Conservation (phyloP, 2,113 vertebrate genomes). For the Clarias macrocephalus region DNA sequence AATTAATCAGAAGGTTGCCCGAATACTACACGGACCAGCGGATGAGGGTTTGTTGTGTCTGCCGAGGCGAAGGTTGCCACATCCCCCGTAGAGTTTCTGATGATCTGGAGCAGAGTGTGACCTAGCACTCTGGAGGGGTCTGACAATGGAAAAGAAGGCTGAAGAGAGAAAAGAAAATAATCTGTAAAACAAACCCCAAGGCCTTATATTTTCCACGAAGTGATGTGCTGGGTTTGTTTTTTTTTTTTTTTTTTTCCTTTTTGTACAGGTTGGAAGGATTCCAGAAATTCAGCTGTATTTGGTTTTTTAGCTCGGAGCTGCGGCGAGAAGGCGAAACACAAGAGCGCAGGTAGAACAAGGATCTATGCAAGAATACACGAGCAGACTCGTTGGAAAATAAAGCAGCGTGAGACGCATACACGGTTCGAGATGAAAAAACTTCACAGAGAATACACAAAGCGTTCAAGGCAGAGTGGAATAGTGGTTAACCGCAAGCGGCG, state of each 20-base stretch:
- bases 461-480: neutral
- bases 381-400: conserved; percentile 10
- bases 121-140: conserved; percentile 36
- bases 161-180: conserved; percentile 11
- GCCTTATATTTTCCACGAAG: neutral
- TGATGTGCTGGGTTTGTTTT: neutral
- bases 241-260: neutral
- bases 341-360: neutral
- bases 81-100: conserved; percentile 47
- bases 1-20: conserved; percentile 27
- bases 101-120: conserved; percentile 47
- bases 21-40: conserved; percentile 15
- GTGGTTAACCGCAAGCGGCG: neutral
- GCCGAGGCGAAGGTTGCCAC: conserved; percentile 43
- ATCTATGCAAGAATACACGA: neutral
- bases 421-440: neutral
- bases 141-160: neutral
- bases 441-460: neutral
- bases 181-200: conserved; percentile 5
- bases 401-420: conserved; percentile 8
- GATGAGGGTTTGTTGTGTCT: conserved; percentile 33
- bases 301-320: neutral
- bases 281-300: neutral
- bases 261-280: neutral
- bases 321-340: neutral